phyloP scores from a whole-genome alignment of 2,797 vertebrate species.

The Chaenodraco wilsoni region DNA sequence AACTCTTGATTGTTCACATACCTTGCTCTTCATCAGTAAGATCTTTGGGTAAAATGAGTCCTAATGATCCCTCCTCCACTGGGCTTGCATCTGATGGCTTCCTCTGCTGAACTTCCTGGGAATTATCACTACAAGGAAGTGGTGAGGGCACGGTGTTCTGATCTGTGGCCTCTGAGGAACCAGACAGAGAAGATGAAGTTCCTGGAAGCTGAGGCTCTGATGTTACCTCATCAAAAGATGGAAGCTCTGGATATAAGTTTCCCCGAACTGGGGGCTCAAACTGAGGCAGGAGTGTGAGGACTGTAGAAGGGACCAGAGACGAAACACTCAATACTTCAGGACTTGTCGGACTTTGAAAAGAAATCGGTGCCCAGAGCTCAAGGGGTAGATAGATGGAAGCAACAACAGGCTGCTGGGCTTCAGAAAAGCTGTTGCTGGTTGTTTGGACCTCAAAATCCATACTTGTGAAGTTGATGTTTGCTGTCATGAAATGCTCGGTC shows the following conservation, averaged over 20 bases:
- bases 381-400: constrained; percentile 12
- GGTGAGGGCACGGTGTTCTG: constrained; percentile 4
- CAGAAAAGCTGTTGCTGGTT: background rate
- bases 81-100: constrained; percentile 53
- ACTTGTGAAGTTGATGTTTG: background rate
- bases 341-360: constrained; percentile 36
- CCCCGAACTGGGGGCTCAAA: constrained; percentile 17
- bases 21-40: constrained; percentile 54
- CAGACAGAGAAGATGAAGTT: background rate
- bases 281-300: constrained; percentile 56
- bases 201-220: constrained; percentile 26
- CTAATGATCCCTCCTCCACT: constrained; percentile 64
- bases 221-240: constrained; percentile 18
- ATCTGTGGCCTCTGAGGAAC: constrained; percentile 27
- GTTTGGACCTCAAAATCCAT: constrained; percentile 48
- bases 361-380: constrained; percentile 37
- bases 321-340: constrained; percentile 63
- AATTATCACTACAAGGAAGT: constrained; percentile 12
- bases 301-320: constrained; percentile 60
- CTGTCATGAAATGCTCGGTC: background rate
- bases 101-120: constrained; percentile 33
- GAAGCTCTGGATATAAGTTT: constrained; percentile 25
- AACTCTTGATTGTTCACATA: constrained; percentile 33
- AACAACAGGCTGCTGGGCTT: constrained; percentile 20
- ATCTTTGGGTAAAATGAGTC: constrained; percentile 66